These are phyloP conservation scores for Neodiprion lecontei DNA, from an alignment of 1,140 invertebrate species.

Conservation along the genomic window DNA sequence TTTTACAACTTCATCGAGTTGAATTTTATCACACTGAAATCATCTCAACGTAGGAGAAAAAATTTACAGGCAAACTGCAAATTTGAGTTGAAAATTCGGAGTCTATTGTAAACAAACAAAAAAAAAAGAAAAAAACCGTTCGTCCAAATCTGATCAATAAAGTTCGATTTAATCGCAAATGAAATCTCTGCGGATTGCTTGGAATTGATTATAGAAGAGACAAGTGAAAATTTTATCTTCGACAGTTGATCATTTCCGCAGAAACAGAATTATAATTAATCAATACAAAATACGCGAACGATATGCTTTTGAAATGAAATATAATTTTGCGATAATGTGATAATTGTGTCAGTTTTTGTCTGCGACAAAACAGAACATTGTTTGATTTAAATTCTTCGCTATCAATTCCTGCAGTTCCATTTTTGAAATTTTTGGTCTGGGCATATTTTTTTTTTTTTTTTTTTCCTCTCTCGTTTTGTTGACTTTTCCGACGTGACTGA, in stretches of 20 bases:
- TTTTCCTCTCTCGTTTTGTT: too few species aligned
- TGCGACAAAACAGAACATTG: too few species aligned
- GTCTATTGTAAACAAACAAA: conserved; percentile 29
- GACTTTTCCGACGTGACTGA: too few species aligned
- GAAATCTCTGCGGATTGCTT: too few species aligned
- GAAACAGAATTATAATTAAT: conserved; percentile 25
- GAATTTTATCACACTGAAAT: not conserved
- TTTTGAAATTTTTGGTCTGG: too few species aligned
- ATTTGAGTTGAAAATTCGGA: conserved; percentile 24
- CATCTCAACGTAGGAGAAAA: conserved; percentile 29
- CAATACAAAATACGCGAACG: not conserved
- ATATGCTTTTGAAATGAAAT: not conserved
- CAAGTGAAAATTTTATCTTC: not conserved
- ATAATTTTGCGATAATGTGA: too few species aligned
- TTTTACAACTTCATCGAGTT: not conserved
- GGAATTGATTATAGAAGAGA: not conserved
- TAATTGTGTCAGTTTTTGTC: too few species aligned
- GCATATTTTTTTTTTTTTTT: too few species aligned
- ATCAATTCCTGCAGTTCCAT: too few species aligned
- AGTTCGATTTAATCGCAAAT: too few species aligned
- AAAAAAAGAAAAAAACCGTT: conserved; percentile 23
- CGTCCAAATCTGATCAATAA: not conserved
- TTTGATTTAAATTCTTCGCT: too few species aligned
- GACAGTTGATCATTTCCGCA: not conserved
- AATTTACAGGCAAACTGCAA: not conserved